Base-by-base conservation (phyloP, 2,888 invertebrate genomes). In the Caenorhabditis doughertyi region DNA sequence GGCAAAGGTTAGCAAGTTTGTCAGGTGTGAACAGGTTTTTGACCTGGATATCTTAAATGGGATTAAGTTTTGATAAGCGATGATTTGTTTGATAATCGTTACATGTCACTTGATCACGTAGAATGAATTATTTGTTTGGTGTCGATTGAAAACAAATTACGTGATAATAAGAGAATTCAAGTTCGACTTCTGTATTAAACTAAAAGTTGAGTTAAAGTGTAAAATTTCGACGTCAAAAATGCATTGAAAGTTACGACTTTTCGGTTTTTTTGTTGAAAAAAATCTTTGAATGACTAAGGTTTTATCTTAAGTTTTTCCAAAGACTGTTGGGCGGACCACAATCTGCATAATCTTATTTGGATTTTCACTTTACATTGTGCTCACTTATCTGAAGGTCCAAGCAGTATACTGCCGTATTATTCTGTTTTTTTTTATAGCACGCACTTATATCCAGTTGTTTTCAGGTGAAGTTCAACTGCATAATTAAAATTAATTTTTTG, bases 1-100 rank as follows among this genome's bases (percentile, higher is more conserved):
- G 13, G 32, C 53, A 73, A 73, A 74, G 73, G 73, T 74, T 65
- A 74, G 73, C 64, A 65, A 74, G 73, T 74, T 56, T 39, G 53
- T 42, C 51, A 35, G 35, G 65, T 67, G 51, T 39, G 62, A 42
- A 74, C 73, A 74, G 73, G 73, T 74, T 74, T 70, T 42, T 51
- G 64, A 74, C 73, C 64, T 74, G 73, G 25, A 74, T 60, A 62
- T 35, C 25, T 51, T 39, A 49, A 35, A 18, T 3, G 18, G 49
- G 72, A 51, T 60, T 60, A 72, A 39, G 72, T 62, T 72, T 71
- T 71, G 71, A 71, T 71, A 71, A 71, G 72, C 60, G 49, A 35
- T 58, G 27, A 49, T 35, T 47, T 32, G 56, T 39, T 47, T 56
- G 16, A 58, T 72, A 72, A 62, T 47, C 68, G 3, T 13, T 9